phyloP scores from a whole-genome alignment of 2,797 vertebrate species.

The Pipistrellus pipistrellus region DNA sequence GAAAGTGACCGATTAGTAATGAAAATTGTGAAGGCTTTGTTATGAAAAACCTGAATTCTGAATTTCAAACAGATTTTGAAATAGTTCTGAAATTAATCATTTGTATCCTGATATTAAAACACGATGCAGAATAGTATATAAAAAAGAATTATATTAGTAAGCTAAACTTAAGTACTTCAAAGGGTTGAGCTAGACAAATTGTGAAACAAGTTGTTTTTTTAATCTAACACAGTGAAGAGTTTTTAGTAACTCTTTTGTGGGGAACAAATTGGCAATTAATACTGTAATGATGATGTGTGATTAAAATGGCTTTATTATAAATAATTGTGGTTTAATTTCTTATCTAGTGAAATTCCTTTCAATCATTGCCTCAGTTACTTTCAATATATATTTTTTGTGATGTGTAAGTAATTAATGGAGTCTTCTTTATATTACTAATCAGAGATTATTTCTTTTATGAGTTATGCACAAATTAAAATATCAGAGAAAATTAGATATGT shows the following conservation, averaged over 20 bases:
- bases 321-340: not conserved
- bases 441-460: not conserved
- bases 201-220: not conserved
- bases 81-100: not conserved
- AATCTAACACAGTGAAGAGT: not conserved
- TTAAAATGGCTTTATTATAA: not conserved
- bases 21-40: not conserved
- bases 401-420: not conserved
- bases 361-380: not conserved
- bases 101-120: not conserved
- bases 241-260: not conserved
- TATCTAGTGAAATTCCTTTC: not conserved
- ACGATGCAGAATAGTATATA: not conserved
- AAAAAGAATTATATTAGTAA: not conserved
- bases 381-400: not conserved
- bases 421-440: not conserved
- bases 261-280: not conserved
- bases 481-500: not conserved
- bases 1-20: not conserved
- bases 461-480: not conserved
- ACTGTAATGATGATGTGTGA: not conserved
- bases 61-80: not conserved
- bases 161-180: not conserved
- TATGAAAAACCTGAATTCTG: not conserved
- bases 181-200: not conserved